Evolutionary conservation across 1,140 invertebrate genomes (phyloP).

Genomic region (Nephotettix cincticeps): DNA sequence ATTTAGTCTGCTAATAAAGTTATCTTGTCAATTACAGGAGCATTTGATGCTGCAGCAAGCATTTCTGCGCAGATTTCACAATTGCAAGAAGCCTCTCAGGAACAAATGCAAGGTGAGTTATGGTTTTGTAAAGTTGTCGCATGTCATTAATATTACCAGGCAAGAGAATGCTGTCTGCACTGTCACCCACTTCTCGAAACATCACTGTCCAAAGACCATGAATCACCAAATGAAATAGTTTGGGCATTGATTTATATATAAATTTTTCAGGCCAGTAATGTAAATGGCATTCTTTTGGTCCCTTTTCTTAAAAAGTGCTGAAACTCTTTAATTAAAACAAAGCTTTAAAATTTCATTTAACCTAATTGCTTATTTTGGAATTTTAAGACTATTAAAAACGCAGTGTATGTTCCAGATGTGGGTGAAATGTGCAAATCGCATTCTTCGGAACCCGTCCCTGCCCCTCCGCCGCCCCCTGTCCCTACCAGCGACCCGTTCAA

Average conservation of each 20-base stretch:
- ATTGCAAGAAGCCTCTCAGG: constrained; percentile 2
- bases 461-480: constrained; percentile 62
- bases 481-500: constrained; percentile 48
- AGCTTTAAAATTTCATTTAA: too few species aligned
- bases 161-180: constrained; percentile 26
- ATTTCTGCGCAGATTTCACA: constrained; percentile 1
- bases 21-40: too few species aligned
- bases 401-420: constrained; percentile 15
- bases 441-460: constrained; percentile 66
- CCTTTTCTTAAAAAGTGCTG: too few species aligned
- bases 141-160: not conserved
- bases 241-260: too few species aligned
- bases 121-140: not conserved
- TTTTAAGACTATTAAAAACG: too few species aligned
- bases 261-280: not conserved
- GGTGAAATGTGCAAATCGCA: constrained; percentile 53
- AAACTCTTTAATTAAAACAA: too few species aligned
- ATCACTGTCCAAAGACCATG: not conserved
- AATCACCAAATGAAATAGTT: too few species aligned
- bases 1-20: too few species aligned
- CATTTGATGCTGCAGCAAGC: constrained; percentile 23
- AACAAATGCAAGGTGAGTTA: not conserved
- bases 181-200: not conserved
- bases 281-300: constrained; percentile 17
- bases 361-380: too few species aligned